Evolutionary conservation across 2,797 vertebrate genomes (phyloP).

Genomic region (Pangasius krempfi): DNA sequence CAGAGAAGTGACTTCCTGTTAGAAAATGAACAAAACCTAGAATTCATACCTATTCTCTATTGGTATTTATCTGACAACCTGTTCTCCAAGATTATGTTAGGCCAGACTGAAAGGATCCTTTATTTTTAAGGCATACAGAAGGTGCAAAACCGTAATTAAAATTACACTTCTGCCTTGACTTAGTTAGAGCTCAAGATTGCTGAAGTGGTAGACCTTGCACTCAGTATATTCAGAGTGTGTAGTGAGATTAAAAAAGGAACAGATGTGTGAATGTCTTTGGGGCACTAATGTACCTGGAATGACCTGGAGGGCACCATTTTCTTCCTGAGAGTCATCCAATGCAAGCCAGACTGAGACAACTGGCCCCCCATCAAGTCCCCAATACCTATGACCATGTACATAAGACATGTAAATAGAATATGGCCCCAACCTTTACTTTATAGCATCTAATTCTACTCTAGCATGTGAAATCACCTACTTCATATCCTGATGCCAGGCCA

Average conservation of each 20-base stretch:
- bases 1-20: slow-evolving; percentile 74
- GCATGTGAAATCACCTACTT: slow-evolving; percentile 64
- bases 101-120: background rate
- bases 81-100: background rate
- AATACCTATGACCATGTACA: slow-evolving; percentile 70
- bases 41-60: background rate
- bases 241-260: background rate
- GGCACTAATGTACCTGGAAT: slow-evolving; percentile 74
- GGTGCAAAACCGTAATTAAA: background rate
- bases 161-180: background rate
- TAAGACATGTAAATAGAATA: background rate
- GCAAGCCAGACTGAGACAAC: slow-evolving; percentile 81
- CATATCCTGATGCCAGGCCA: slow-evolving; percentile 85
- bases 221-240: background rate
- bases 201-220: background rate
- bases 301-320: slow-evolving; percentile 78
- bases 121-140: background rate
- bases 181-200: background rate
- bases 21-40: slow-evolving; percentile 6
- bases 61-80: background rate
- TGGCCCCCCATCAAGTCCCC: slow-evolving; percentile 79
- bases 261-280: background rate
- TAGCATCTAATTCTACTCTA: background rate
- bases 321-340: slow-evolving; percentile 76
- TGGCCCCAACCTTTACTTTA: background rate